phyloP scores from a whole-genome alignment of 2,113 vertebrate genomes.

The Eulacestoma nigropectus region DNA sequence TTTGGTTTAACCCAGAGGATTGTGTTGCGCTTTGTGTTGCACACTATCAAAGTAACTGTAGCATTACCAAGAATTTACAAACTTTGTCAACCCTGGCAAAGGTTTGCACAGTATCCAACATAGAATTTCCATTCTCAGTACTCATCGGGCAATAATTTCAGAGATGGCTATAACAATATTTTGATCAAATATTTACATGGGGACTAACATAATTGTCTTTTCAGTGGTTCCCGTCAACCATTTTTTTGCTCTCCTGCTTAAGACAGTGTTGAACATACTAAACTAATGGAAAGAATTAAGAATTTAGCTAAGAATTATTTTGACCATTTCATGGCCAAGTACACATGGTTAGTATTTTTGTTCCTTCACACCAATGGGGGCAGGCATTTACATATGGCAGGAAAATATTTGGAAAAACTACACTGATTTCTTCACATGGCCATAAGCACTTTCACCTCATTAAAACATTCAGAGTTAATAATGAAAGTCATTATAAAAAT shows the following conservation, averaged over 20 bases:
- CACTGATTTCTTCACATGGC: not conserved
- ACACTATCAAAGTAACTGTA: not conserved
- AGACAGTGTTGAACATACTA: not conserved
- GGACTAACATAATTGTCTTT: not conserved
- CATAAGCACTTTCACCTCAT: not conserved
- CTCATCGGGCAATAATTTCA: not conserved
- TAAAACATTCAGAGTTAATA: not conserved
- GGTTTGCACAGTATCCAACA: not conserved
- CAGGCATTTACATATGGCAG: not conserved
- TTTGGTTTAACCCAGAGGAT: not conserved
- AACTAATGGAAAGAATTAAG: not conserved
- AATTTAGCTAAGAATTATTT: not conserved
- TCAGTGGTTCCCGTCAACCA: not conserved
- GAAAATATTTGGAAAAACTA: not conserved
- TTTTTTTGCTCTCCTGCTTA: not conserved
- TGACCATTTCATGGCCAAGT: not conserved
- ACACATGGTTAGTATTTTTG: not conserved
- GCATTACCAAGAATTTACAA: not conserved
- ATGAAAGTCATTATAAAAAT: not conserved
- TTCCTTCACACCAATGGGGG: not conserved
- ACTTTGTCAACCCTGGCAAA: not conserved
- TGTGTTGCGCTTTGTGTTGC: not conserved
- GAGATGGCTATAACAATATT: not conserved
- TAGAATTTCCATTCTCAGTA: not conserved
- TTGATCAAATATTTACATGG: not conserved